Base-by-base conservation (phyloP, 2,888 invertebrate species). In the Diabrotica balteata region DNA sequence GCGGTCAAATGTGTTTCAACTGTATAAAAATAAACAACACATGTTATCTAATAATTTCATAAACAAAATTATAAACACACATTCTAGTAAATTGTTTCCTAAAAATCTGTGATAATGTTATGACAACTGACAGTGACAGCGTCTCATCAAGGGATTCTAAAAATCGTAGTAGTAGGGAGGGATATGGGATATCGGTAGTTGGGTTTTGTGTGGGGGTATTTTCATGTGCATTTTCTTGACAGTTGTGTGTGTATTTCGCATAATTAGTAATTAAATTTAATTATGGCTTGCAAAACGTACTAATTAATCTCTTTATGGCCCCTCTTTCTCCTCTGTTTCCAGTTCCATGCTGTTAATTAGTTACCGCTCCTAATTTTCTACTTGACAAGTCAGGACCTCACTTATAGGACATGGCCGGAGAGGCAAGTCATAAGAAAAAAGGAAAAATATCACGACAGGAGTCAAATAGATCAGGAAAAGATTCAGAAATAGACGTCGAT, bases 391-490 rank as follows among this genome's bases (percentile, higher is more conserved):
- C 44, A 52, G 22, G 54, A 58, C 47, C 59, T 50, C 44, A 11
- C 10, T 22, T 50, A 44, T 49, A 47, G 68, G 69, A 63, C 42
- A 85, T 85, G 85, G 84, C 85, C 62, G 84, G 85, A 52, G 85
- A 85, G 75, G 83, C 84, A 54, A 83, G 82, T 74, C 77, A 80
- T 69, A 84, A 82, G 74, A 83, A 81, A 75, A 83, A 80, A 74
- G 80, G 81, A 65, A 84, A 83, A 77, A 70, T 84, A 71, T 81
- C 81, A 9, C 77, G 84, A 59, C 84, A 84, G 70, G 83, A 83
- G 72, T 82, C 82, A 7, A 78, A 74, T 66, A 77, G 79, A 68
- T 82, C 83, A 52, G 79, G 78, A 6, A 84, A 82, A 75, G 82
- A 82, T 67, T 77, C 81, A 0, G 84, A 83, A 66, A 80, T 81